Conservation (phyloP, 2,797 vertebrate genomes). For the Cuculus canorus region DNA sequence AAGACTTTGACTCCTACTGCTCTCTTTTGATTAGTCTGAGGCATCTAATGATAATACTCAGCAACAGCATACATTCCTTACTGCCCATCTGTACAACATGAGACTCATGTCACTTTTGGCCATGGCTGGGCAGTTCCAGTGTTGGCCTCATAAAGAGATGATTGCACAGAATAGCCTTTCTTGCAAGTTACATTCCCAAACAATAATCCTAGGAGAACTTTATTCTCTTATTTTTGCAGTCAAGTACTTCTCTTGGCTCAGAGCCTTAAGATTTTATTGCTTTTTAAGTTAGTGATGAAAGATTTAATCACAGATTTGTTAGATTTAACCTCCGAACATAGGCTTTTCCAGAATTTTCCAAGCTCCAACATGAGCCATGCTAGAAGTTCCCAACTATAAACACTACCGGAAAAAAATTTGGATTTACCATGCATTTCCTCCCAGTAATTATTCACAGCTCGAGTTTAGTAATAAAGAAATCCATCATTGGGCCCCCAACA, state of each 20-base stretch:
- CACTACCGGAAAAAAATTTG: slow-evolving; percentile 2
- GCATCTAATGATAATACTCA: background rate
- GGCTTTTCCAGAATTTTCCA: slow-evolving; percentile 39
- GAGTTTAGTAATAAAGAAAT: slow-evolving; percentile 50
- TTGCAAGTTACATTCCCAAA: background rate
- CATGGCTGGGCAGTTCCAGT: background rate
- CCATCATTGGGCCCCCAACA: background rate
- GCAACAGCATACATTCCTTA: background rate
- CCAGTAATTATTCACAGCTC: slow-evolving; percentile 47
- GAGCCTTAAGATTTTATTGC: slow-evolving; percentile 36
- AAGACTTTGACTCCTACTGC: background rate
- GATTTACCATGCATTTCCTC: slow-evolving; percentile 49
- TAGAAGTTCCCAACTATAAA: background rate
- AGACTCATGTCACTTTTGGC: background rate
- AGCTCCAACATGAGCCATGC: background rate
- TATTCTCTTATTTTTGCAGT: slow-evolving; percentile 31
- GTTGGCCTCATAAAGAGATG: background rate
- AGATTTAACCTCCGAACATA: slow-evolving; percentile 5
- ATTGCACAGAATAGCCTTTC: background rate
- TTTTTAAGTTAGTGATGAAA: slow-evolving; percentile 41
- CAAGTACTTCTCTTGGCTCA: slow-evolving; percentile 46
- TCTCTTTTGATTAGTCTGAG: background rate
- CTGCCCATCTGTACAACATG: background rate
- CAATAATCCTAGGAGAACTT: slow-evolving; percentile 12
- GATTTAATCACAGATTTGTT: slow-evolving; percentile 58